Evolutionary conservation across 1,140 invertebrate genomes (phyloP), one percentile per base, ranked within the genome.

Genomic region (Bombus balteatus): DNA sequence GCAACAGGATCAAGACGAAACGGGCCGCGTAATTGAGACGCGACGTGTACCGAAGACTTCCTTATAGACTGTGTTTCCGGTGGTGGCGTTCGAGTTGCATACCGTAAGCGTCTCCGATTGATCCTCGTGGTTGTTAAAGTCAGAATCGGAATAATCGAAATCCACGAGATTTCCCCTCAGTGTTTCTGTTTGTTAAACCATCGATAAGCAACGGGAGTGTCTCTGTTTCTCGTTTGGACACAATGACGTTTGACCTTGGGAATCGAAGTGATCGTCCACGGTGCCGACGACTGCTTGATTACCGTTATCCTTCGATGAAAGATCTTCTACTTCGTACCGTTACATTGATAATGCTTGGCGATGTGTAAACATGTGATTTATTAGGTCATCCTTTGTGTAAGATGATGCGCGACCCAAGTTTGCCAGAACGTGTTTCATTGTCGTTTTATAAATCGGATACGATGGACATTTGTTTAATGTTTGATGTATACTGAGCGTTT

Each of bases 221-320:
- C 28, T 66, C 39, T 32, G 13, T 53, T 22, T 34, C 5, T 53
- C 32, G 2, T 10, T 25, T 4, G n/a, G 25, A 41, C 34, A 53
- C 74, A 39, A 34, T 65, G 83, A 86, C 84, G 72, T 65, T 79
- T 89, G 87, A 89, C 77, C 88, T 62, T 1, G 13, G n/a, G 89
- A 85, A 87, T 87, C 72, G 76, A 90, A 32, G 32, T 76, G 62
- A 85, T 84, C 78, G 77, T 75, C 72, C 80, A 65, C 22, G n/a
- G 70, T 41, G 28, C 15, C 32, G 65, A 13, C 53, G 77, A 59
- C 41, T 80, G 74, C 81, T 87, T 80, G 88, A 87, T 88, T 90
- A 88, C 88, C 89, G 89, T 90, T 90, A 90, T 83, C 86, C 82
- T 70, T 53, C 83, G 81, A 78, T 47, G 74, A 75, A 83, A 87